Conservation (phyloP, 2,888 invertebrate species). For the Cosmia pyralina region DNA sequence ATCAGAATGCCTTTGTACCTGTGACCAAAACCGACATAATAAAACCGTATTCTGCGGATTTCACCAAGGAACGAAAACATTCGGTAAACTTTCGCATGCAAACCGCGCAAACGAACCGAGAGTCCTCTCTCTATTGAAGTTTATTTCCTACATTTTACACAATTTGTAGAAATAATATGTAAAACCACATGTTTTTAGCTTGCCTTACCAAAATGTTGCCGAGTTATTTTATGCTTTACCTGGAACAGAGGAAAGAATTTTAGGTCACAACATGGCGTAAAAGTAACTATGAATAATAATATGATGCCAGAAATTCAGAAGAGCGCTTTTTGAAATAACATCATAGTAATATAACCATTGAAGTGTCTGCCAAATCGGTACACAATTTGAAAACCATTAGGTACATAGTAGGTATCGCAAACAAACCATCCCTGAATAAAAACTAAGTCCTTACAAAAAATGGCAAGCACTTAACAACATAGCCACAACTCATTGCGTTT, state of each 20-base stretch:
- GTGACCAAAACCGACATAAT: conserved; percentile 24
- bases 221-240: conserved; percentile 49
- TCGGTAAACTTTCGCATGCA: conserved; percentile 49
- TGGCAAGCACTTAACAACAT: conserved; percentile 20
- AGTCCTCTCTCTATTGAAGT: conserved; percentile 49
- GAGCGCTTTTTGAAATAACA: neutral
- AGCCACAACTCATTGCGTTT: conserved; percentile 30
- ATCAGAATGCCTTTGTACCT: conserved; percentile 42
- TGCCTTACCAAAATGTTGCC: conserved; percentile 51
- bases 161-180: conserved; percentile 45
- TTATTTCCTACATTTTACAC: conserved; percentile 42
- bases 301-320: conserved; percentile 3
- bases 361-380: neutral
- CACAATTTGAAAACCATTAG: neutral
- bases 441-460: neutral
- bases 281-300: neutral
- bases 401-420: neutral
- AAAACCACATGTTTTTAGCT: conserved; percentile 37
- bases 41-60: conserved; percentile 40
- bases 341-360: no score
- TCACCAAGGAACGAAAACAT: conserved; percentile 37
- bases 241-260: conserved; percentile 53
- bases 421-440: neutral
- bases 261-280: conserved; percentile 31
- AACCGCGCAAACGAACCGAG: conserved; percentile 54